phyloP scores from a whole-genome alignment of 1,140 invertebrate genomes.

The Nautilus pompilius region DNA sequence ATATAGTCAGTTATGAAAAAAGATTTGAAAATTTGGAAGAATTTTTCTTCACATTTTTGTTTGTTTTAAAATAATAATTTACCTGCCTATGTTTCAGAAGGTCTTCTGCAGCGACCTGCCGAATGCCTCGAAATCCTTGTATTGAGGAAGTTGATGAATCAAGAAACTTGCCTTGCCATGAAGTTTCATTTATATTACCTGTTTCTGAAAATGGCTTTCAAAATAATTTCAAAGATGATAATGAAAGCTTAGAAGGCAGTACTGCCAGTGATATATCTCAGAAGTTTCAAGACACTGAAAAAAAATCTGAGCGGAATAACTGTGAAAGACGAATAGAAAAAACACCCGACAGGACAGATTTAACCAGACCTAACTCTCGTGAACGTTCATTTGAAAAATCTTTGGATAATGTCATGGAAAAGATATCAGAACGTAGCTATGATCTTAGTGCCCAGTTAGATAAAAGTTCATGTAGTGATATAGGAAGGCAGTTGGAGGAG shows the following conservation, averaged over 20 bases:
- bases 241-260: background rate
- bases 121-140: background rate
- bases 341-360: slow-evolving; percentile 15
- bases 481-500: slow-evolving; percentile 18
- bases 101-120: background rate
- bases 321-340: slow-evolving; percentile 9
- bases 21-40: too few relatives aligned
- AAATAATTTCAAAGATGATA: slow-evolving; percentile 1
- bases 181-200: background rate
- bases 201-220: background rate
- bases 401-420: slow-evolving; percentile 40
- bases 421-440: slow-evolving; percentile 38
- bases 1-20: too few relatives aligned
- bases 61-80: too few relatives aligned
- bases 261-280: slow-evolving; percentile 1
- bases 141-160: background rate
- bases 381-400: slow-evolving; percentile 39
- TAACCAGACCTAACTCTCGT: slow-evolving; percentile 11
- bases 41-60: too few relatives aligned
- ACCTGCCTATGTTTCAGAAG: too few relatives aligned
- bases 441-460: slow-evolving; percentile 35
- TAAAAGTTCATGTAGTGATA: slow-evolving; percentile 24
- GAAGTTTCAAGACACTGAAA: background rate
- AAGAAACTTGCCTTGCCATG: background rate
- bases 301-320: slow-evolving; percentile 4